These are phyloP conservation scores for Corythornis madagascariensis DNA, from an alignment of 2,113 vertebrate genomes.

Conservation along the genomic window DNA sequence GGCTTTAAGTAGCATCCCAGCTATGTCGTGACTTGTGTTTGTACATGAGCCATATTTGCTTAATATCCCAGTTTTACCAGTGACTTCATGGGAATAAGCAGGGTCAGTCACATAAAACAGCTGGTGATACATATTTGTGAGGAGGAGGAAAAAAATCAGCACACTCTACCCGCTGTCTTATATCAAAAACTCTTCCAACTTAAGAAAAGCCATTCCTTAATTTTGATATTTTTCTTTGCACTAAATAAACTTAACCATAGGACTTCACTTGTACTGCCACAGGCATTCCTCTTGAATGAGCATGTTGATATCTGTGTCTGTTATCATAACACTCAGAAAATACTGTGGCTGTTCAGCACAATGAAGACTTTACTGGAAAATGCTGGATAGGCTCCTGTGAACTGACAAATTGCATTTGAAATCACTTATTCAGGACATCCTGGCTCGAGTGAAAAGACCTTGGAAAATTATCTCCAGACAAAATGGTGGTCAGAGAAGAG, in stretches of 20 bases:
- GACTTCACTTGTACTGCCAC: not conserved
- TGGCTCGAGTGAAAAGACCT: not conserved
- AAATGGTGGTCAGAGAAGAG: not conserved
- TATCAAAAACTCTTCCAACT: constrained; percentile 69
- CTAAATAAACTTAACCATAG: constrained; percentile 26
- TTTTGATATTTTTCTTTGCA: constrained; percentile 41
- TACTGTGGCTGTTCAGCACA: not conserved
- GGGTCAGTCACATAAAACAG: constrained; percentile 55
- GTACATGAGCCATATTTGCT: not conserved
- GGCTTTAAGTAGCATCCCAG: not conserved
- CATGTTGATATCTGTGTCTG: constrained; percentile 12
- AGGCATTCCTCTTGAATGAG: constrained; percentile 37
- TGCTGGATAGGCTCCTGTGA: constrained; percentile 11
- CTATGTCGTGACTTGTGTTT: constrained; percentile 5
- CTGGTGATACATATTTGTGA: constrained; percentile 51
- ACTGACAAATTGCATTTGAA: not conserved
- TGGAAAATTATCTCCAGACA: not conserved
- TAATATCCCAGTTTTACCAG: constrained; percentile 26
- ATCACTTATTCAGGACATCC: not conserved
- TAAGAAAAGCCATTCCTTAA: constrained; percentile 42
- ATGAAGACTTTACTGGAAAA: not conserved
- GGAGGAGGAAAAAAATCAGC: constrained; percentile 29
- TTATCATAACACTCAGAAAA: constrained; percentile 26
- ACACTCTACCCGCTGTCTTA: constrained; percentile 53
- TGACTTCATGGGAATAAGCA: constrained; percentile 42